A percentile compares a stretch with the other conserved stretches of the same genome.
phyloP scores from a whole-genome alignment of 2,888 invertebrate genomes.

The Ecdyonurus torrentis region DNA sequence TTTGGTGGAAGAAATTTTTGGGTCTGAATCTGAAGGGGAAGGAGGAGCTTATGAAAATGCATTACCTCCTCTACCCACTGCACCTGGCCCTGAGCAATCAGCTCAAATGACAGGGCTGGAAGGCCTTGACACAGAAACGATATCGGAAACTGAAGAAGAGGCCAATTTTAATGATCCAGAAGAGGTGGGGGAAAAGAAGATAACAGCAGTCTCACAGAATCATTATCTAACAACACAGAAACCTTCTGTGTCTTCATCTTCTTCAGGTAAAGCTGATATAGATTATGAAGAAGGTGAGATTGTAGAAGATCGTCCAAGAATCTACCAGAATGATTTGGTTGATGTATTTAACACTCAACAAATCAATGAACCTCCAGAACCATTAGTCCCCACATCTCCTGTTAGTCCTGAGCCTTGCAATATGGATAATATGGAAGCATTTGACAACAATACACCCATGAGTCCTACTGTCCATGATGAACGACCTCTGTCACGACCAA shows the following conservation, averaged over 20 bases:
- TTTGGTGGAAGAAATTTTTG: constrained; percentile 3
- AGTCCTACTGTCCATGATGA: background rate
- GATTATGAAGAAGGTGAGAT: constrained; percentile 40
- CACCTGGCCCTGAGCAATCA: background rate
- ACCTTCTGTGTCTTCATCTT: background rate
- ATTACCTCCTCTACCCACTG: background rate
- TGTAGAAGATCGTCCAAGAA: constrained; percentile 26
- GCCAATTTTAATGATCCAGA: constrained; percentile 42
- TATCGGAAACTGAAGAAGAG: constrained; percentile 53
- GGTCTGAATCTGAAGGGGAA: constrained; percentile 8
- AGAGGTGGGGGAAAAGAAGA: constrained; percentile 18
- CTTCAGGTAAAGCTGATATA: constrained; percentile 12
- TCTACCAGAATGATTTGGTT: constrained; percentile 13
- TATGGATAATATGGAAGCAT: constrained; percentile 14
- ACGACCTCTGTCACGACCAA: constrained; percentile 7
- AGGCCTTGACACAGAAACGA: constrained; percentile 54
- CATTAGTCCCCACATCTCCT: background rate
- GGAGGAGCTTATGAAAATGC: constrained; percentile 4
- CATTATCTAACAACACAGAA: constrained; percentile 23
- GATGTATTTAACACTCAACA: background rate
- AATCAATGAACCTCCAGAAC: background rate
- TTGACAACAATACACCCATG: constrained; percentile 19
- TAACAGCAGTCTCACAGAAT: constrained; percentile 13
- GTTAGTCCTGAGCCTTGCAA: background rate
- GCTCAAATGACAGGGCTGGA: constrained; percentile 25